Base-by-base conservation (phyloP, 2,888 invertebrate genomes). In the Archips xylosteana region DNA sequence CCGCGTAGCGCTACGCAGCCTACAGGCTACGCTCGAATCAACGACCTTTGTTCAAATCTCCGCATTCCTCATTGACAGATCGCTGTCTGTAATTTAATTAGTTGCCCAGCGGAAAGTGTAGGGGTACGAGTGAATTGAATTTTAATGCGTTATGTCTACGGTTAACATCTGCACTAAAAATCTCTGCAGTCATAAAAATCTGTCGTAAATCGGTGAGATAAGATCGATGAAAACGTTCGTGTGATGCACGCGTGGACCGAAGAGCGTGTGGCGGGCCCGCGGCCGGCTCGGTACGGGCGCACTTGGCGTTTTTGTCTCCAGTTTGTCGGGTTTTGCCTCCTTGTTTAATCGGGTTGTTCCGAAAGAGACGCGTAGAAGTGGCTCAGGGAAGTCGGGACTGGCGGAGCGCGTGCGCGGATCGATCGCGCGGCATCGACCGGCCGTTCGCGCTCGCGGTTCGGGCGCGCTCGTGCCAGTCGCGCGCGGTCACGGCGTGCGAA, bases 391-490 rank as follows among this genome's bases (percentile, higher is more conserved):
- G 62, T 42, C 45, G 62, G 23, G 63, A 8, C 12, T 13, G 32
- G 45, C 23, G 81, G 80, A 78, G 83, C 84, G 87, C 84, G 81
- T 82, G 84, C 82, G 84, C 82, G 84, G 84, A 85, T 87, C 87
- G 88, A 85, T 83, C 83, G 83, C 79, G 83, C 82, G 77, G 71
- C 84, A 82, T 83, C 85, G 86, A 82, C 78, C 81, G 81, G 76
- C 78, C 80, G 81, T 80, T 80, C 75, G 79, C 78, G 76, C 78
- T 78, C 76, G 77, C 60, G 69, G 69, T 64, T 72, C 80, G 80
- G 70, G 81, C 89, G 90, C 91, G 91, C 92, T 92, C 92, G 89
- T 15, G 45, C 81, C 89, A 90, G 92, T 91, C 91, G 91, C 92
- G 91, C 92, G 92, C 92, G 89, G 86, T 81, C 84, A 85, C 85